A percentile compares a stretch with the other conserved stretches of the same genome.
Conservation (phyloP, 2,113 vertebrate genomes). For the Cairina moschata region DNA sequence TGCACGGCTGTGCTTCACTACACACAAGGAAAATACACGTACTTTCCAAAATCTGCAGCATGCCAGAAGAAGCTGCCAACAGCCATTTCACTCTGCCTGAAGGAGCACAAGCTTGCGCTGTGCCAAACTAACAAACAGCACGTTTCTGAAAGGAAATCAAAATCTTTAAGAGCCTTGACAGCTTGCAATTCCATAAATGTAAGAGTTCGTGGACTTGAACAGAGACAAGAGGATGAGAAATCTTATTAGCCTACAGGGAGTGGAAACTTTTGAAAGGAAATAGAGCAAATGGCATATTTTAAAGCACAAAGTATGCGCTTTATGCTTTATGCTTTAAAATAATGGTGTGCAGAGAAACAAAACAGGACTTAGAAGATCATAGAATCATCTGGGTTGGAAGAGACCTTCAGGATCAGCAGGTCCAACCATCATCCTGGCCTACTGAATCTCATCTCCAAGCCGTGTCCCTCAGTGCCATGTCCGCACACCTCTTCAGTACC, state of each 20-base stretch:
- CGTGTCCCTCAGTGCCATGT: not conserved
- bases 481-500: not conserved
- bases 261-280: not conserved
- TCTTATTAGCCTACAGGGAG: not conserved
- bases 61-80: not conserved
- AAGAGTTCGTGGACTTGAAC: not conserved
- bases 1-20: not conserved
- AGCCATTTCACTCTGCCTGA: not conserved
- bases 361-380: not conserved
- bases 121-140: not conserved
- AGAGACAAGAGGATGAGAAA: not conserved
- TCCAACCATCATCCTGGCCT: not conserved
- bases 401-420: not conserved
- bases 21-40: not conserved
- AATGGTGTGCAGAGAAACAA: not conserved
- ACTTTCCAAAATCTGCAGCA: not conserved
- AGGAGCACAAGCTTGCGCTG: accelerated
- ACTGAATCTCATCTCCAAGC: not conserved
- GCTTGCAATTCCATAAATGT: not conserved
- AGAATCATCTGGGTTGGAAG: not conserved
- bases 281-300: not conserved
- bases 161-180: not conserved
- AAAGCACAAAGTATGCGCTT: not conserved
- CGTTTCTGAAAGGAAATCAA: not conserved
- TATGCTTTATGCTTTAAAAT: not conserved